Evolutionary conservation across 2,888 invertebrate species (phyloP), one percentile per base, ranked within the genome.

Genomic region (Mechanitis messenoides): DNA sequence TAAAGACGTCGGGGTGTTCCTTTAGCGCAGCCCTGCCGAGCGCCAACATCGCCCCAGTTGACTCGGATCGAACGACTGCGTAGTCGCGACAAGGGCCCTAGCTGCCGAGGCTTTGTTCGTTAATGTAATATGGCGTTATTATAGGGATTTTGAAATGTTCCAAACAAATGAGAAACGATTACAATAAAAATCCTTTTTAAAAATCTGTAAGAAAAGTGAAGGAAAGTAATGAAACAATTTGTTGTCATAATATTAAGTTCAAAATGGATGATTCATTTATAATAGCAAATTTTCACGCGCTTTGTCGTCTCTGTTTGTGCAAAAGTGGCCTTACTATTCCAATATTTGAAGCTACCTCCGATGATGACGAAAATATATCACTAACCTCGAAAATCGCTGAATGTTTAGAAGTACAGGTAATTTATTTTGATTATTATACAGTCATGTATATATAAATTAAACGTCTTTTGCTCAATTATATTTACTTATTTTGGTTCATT

Each of bases 221-320:
- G 60, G 58, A 46, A 55, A 63, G 58, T 45, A 59, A 56, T 59
- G 46, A 47, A 53, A 28, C 57, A 59, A 60, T 62, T 67, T 61
- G 46, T 60, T 67, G 64, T 67, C 62, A 60, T 65, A 50, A 50
- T 38, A 67, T 61, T 61, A 59, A 56, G 59, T 61, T 69, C 68
- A 87, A 85, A 84, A 89, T 89, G 89, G 90, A 89, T 82, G 91
- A 89, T 83, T 87, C 89, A 69, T 90, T 81, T 74, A 88, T 91
- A 69, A 91, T 92, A 78, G 85, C 91, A 59, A 92, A 91, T 86
- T 92, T 92, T 77, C 91, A 92, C 80, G 87, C 91, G 68, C 90
- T 93, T 61, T 94, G 94, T 84, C 91, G 94, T 45, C 82, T 94
- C 68, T 94, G 94, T 78, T 84, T 94, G 73, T 90, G 90, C 70